phyloP scores from a whole-genome alignment of 2,797 vertebrate genomes.

The Alosa sapidissima region DNA sequence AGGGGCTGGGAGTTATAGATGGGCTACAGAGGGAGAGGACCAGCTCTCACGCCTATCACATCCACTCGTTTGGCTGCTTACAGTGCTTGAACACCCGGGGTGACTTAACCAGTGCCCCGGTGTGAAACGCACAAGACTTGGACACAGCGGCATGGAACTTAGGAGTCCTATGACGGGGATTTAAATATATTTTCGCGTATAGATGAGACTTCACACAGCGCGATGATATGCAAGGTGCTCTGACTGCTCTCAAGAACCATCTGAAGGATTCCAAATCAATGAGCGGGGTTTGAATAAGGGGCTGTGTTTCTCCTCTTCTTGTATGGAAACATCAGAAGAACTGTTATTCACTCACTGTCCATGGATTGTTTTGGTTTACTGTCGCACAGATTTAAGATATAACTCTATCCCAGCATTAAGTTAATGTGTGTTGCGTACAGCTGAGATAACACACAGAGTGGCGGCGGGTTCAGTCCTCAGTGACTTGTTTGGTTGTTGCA shows the following conservation, averaged over 20 bases:
- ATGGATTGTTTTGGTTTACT: slow-evolving; percentile 10
- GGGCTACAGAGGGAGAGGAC: slow-evolving; percentile 54
- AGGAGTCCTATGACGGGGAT: slow-evolving; percentile 21
- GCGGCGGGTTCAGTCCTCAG: slow-evolving; percentile 42
- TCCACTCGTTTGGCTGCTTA: slow-evolving; percentile 58
- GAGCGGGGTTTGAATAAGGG: neutral
- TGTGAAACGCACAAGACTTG: neutral
- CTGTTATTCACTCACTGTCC: neutral
- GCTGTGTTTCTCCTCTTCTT: neutral
- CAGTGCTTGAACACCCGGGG: slow-evolving; percentile 49
- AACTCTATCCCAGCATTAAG: neutral
- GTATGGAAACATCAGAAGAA: neutral
- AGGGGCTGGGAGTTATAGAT: slow-evolving; percentile 70
- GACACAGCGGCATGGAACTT: slow-evolving; percentile 41
- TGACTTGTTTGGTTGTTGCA: slow-evolving; percentile 52
- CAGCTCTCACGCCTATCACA: slow-evolving; percentile 57
- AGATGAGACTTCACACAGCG: slow-evolving; percentile 56
- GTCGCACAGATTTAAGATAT: neutral
- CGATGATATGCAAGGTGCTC: slow-evolving; percentile 60
- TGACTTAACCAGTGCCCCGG: slow-evolving; percentile 1
- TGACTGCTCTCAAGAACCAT: slow-evolving; percentile 56
- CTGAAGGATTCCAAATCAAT: slow-evolving; percentile 40
- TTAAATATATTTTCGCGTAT: slow-evolving; percentile 40
- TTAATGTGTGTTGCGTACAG: slow-evolving; percentile 7
- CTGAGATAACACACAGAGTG: slow-evolving; percentile 43